Base-by-base conservation (phyloP, 2,797 vertebrate genomes). In the Acanthis flammea region DNA sequence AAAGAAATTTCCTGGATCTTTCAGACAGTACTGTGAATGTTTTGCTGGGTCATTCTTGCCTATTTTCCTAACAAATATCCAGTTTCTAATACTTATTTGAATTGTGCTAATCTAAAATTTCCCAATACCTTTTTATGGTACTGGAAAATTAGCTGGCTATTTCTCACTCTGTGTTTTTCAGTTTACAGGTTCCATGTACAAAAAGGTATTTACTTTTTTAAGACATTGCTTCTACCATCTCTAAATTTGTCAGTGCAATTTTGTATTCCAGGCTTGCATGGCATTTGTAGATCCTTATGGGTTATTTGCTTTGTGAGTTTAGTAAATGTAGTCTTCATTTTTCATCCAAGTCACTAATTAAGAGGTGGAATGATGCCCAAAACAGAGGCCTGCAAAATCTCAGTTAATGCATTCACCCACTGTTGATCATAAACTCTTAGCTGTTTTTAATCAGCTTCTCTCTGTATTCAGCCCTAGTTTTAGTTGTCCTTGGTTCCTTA, bases 331-430 rank as follows among this genome's bases (percentile, higher is more conserved):
- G 39, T 63, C 83, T 95, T 94, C 41, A 31, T 86, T 92, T 92
- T 95, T 92, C 86, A 91, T 94, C 86, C 76, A 85, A 88, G 66
- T 81, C 53, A 28, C 91, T 93, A 86, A 93, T 93, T 81, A 88
- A 74, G 86, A 92, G 61, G 77, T 95, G 86, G 91, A 92, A 93
- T 75, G 73, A 77, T 95, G 86, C 86, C 94, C 91, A 88, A 95
- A 94, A 61, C 77, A 88, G 86, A 86, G 0, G 60, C 65, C 82
- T 95, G 92, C 51, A 48, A 74, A 86, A 12, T 33, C 82, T 91
- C 65, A 35, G 53, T 86, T 90, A 86, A 90, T 85, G 14, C 53
- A 17, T 70, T 76, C 57, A 61, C 54, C n/a, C 73, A 54, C 54
- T 45, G 55, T 60, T 66, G 60, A 73, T 92, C 39, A 50, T 76